These are phyloP conservation scores for Lepidocyrtinus sp. DNA, from an alignment of 2,888 invertebrate genomes.

Conservation along the genomic window DNA sequence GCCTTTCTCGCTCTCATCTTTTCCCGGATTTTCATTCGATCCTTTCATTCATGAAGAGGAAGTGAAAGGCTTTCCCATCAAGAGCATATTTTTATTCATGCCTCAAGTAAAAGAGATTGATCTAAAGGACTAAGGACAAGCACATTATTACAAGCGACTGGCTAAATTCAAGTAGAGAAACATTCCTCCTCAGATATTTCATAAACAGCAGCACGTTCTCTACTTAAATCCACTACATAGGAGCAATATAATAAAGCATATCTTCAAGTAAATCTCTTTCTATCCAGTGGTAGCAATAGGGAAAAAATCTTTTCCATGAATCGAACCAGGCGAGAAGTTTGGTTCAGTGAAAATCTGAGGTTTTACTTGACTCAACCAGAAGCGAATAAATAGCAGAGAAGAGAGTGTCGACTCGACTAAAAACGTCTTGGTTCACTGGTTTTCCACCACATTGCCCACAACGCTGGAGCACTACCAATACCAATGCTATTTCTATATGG, in stretches of 20 bases:
- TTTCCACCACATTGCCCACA: too few species aligned
- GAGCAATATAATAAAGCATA: not conserved
- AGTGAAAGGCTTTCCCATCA: constrained; percentile 3
- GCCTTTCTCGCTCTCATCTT: constrained; percentile 9
- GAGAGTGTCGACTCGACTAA: not conserved
- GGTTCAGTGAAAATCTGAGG: not conserved
- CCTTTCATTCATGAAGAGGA: constrained; percentile 10
- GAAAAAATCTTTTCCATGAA: constrained; percentile 2
- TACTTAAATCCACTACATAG: not conserved
- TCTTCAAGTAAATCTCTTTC: constrained; percentile 13
- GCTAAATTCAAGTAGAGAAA: constrained; percentile 6
- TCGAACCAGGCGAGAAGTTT: not conserved
- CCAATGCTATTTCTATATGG: not conserved
- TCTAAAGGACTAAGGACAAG: not conserved
- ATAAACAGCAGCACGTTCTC: not conserved
- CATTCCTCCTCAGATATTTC: constrained; percentile 9
- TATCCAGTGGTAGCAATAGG: not conserved
- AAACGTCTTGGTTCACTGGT: not conserved
- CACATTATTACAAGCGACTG: too few species aligned
- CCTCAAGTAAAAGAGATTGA: constrained; percentile 6
- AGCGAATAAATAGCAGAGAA: too few species aligned
- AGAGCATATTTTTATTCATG: constrained; percentile 14
- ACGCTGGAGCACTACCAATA: not conserved
- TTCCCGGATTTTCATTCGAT: constrained; percentile 6
- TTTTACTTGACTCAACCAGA: not conserved